Percentiles rank a stretch among this genome's conserved stretches.
These are phyloP conservation scores for Hylaeus anthracinus DNA, from an alignment of 1,140 invertebrate species.

Conservation along the genomic window DNA sequence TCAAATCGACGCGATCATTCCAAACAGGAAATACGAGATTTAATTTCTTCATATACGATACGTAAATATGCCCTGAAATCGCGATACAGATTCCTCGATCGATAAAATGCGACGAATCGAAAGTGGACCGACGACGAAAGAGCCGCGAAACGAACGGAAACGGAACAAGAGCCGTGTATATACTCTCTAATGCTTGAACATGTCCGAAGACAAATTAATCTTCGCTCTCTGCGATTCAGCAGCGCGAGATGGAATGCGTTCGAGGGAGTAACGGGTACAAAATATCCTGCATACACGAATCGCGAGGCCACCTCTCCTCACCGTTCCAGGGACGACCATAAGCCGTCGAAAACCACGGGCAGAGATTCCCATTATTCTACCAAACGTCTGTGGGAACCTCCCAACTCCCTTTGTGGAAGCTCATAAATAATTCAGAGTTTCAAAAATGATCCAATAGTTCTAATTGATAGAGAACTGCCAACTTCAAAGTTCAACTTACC, in stretches of 20 bases:
- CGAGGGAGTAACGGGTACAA: constrained; percentile 54
- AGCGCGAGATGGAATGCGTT: constrained; percentile 54
- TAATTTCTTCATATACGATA: not conserved
- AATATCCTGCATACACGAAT: constrained; percentile 52
- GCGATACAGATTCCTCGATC: not conserved
- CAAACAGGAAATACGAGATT: not conserved
- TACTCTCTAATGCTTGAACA: not conserved
- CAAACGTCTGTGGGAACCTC: not conserved
- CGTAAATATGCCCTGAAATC: no score
- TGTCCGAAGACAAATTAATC: constrained; percentile 44
- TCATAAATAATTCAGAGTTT: no score
- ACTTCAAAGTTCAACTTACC: no score
- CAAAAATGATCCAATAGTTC: no score
- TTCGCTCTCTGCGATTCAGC: constrained; percentile 17
- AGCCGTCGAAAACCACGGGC: constrained; percentile 25
- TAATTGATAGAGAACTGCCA: no score
- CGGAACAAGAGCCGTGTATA: not conserved
- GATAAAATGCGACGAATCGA: not conserved
- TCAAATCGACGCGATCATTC: not conserved
- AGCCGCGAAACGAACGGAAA: not conserved
- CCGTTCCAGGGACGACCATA: constrained; percentile 38
- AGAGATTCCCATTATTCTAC: not conserved
- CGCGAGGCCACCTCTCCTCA: constrained; percentile 31
- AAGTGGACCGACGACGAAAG: not conserved
- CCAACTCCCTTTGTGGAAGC: no score